Evolutionary conservation across 2,888 invertebrate genomes (phyloP).

Genomic region (Mythimna albipuncta): DNA sequence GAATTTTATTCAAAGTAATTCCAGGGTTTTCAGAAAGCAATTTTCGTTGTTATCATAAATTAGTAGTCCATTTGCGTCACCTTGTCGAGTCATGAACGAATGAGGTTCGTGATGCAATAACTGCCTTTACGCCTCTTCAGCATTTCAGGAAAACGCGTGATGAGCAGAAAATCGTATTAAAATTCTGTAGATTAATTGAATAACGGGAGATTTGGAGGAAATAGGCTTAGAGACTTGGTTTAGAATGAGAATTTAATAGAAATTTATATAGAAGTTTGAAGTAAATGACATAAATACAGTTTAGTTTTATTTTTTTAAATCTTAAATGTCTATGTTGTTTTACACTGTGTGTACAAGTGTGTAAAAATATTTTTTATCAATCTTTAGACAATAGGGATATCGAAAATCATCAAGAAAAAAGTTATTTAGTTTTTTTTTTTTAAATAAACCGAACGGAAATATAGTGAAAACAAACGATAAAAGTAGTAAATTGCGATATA

Average conservation of each 20-base stretch:
- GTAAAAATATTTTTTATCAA: not conserved
- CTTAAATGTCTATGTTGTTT: no score
- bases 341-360: no score
- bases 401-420: not conserved
- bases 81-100: slow-evolving; percentile 54
- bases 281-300: no score
- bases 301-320: no score
- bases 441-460: no score
- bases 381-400: not conserved
- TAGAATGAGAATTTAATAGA: not conserved
- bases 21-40: slow-evolving; percentile 74
- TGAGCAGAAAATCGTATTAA: slow-evolving; percentile 36
- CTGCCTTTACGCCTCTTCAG: slow-evolving; percentile 52
- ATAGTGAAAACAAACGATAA: not conserved
- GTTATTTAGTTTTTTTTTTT: no score
- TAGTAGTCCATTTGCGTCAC: slow-evolving; percentile 72
- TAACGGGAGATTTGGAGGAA: slow-evolving; percentile 38
- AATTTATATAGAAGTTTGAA: not conserved
- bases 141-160: slow-evolving; percentile 45
- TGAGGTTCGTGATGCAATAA: slow-evolving; percentile 65
- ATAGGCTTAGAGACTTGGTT: slow-evolving; percentile 9
- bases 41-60: slow-evolving; percentile 77
- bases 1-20: slow-evolving; percentile 81
- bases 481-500: not conserved
- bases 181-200: slow-evolving; percentile 39